Conservation (phyloP, 2,797 vertebrate genomes). For the Myiotriccus ornatus region DNA sequence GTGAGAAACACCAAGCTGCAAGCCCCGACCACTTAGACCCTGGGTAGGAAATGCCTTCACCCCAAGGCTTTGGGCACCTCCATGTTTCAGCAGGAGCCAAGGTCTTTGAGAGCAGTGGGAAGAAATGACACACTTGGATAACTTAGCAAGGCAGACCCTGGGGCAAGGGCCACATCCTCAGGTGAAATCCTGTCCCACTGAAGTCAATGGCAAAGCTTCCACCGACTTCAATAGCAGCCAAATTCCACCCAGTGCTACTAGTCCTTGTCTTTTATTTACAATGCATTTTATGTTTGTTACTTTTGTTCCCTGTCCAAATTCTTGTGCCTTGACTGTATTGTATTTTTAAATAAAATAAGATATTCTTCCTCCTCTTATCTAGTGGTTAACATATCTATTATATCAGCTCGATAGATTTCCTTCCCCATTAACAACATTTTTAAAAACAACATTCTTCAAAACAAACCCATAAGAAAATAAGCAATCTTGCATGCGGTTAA, state of each 20-base stretch:
- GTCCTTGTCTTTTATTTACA: slow-evolving; percentile 28
- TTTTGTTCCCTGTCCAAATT: slow-evolving; percentile 53
- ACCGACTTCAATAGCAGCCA: slow-evolving; percentile 29
- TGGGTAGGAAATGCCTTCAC: background rate
- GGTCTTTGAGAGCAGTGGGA: background rate
- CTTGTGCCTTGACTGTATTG: slow-evolving; percentile 25
- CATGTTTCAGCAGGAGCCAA: background rate
- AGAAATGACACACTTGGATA: background rate
- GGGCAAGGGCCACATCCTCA: background rate
- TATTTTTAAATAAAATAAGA: slow-evolving; percentile 39
- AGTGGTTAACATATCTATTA: slow-evolving; percentile 39
- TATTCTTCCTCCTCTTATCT: slow-evolving; percentile 55
- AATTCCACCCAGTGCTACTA: slow-evolving; percentile 2
- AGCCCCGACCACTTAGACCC: rapidly evolving
- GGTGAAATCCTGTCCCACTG: slow-evolving; percentile 25
- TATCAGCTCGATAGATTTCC: slow-evolving; percentile 53
- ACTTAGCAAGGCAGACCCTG: background rate
- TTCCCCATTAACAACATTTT: slow-evolving; percentile 40
- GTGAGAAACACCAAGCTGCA: background rate
- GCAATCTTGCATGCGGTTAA: slow-evolving; percentile 15
- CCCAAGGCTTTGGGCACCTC: background rate
- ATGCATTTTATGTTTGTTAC: slow-evolving; percentile 19
- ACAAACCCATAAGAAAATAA: slow-evolving; percentile 36
- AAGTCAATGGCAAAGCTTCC: background rate
- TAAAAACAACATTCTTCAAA: slow-evolving; percentile 28